Evolutionary conservation across 2,888 invertebrate species (phyloP), one percentile per base, ranked within the genome.

Genomic region (Philereme transversata): DNA sequence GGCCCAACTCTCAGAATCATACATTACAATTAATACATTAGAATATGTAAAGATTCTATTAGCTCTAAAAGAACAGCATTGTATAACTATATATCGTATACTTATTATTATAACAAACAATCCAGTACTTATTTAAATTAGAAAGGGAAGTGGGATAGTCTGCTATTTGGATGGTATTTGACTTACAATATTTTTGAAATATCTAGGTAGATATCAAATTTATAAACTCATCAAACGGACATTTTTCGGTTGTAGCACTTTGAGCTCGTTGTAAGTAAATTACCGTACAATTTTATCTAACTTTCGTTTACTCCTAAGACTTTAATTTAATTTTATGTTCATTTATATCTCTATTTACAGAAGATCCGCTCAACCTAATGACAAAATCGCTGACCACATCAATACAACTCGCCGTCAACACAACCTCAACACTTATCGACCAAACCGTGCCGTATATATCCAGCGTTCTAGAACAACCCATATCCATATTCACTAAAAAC

Each of bases 371-470:
- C 52, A 84, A 81, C 65, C 66, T 84, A 68, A 92, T 93, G 92
- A 86, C 87, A 34, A 91, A 87, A 63, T 92, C 92, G 0, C 80
- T 92, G 38, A 87, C 88, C 0, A 79, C 83, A 3, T 90, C 92
- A 0, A 70, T 92, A 43, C 91, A 92, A 72, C 84, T 88, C 51
- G 92, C 90, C 0, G 90, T 92, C 41, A 91, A 83, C 77, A 88
- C 91, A 0, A 88, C 92, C 4, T 77, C 88, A 3, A 90, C 88
- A 62, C 73, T 91, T 62, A 69, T 87, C 50, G 88, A 89, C 68
- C 84, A 86, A 43, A 86, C 89, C 0, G 87, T 87, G 8, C 88
- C 90, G 0, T 88, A 88, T 79, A 86, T 90, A 65, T 78, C 82
- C 57, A 86, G 87, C 74, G 89, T 89, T 0, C 76, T 90, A 0